Base-by-base conservation (phyloP, 2,888 invertebrate genomes). In the Folsomia manolachei region DNA sequence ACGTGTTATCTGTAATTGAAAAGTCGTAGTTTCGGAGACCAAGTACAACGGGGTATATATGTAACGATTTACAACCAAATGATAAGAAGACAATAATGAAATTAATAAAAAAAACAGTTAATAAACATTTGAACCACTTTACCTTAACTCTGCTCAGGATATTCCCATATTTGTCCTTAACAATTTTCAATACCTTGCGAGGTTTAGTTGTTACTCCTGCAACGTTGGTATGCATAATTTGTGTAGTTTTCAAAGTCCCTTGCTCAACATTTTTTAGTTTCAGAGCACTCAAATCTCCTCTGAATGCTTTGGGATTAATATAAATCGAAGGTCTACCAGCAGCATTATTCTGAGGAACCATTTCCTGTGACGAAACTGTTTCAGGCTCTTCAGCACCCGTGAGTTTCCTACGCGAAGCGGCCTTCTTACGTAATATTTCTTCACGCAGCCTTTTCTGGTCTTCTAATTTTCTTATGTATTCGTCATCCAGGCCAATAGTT, bases 361-460 rank as follows among this genome's bases (percentile, higher is more conserved):
- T 39, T 51, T 21, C 19, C 56, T 19, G 24, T 14, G 27, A 18
- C 27, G 11, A 27, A 1, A 14, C 27, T 62, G 11, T 52, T 14
- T 14, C 52, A 63, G 25, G 19, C 26, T 64, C 39, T 18, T 27
- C 71, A 18, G 62, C 23, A 27, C 61, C 71, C 71, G 71, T 76
- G 2, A 84, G 84, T 78, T 83, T 82, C 78, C 84, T 85, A 63
- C 86, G 81, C 23, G 85, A 81, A 70, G 84, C 84, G 72, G 85
- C 86, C 73, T 86, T 86, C 73, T 84, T 84, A 27, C 83, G 83
- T 18, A 86, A 78, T 61, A 86, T 82, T 75, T 84, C 83, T 74
- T 85, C 86, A n/a, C 86, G 81, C 25, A 85, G 76, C 23, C 83
- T 83, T 75, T 85, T 85, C 75, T 86, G 86, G 71, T 85, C 85